Base-by-base conservation (phyloP, 2,113 vertebrate genomes). In the Smithornis capensis region DNA sequence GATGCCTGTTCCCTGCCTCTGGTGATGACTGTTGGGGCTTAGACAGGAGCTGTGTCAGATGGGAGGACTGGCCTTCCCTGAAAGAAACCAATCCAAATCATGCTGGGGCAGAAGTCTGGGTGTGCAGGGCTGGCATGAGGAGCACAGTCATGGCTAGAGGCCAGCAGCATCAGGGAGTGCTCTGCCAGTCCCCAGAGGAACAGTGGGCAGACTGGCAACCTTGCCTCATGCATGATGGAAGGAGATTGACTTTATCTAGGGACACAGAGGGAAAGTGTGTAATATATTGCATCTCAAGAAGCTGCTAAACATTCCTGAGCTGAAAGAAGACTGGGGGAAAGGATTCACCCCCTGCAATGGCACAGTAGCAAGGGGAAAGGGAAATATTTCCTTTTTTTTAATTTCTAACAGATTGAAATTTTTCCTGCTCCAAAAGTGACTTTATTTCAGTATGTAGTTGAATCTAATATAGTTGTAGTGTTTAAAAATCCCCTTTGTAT, bases 11-110 rank as follows among this genome's bases (percentile, higher is more conserved):
- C 42, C 35, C 28, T 53, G 14, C 0, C 57, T 44, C 50, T 70
- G 27, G 18, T 44, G 52, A 23, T 24, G 22, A 9, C 8, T 37
- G 4, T 19, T 0, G 4, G n/a, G 42, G 13, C 7, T 78, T n/a
- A 44, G 27, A 11, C 10, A 59, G 35, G n/a, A 83, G 47, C 11
- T 1, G 2, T 0, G 0, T 38, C 5, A 8, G 35, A 19, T 0
- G 2, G 14, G 21, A 45, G 10, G 19, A 37, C 24, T 64, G 28
- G 3, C 11, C 12, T 86, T 13, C 25, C 27, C 35, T 6, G 4
- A 10, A 44, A 65, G 5, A 57, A 78, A 27, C 5, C 3, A 3
- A 19, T 9, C 7, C 0, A 7, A 50, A 44, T 12, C 1, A 0
- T 42, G 24, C 40, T 3, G 1, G 22, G 23, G 42, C 8, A 52